phyloP scores from a whole-genome alignment of 1,140 invertebrate species.

The Euschistus heros region DNA sequence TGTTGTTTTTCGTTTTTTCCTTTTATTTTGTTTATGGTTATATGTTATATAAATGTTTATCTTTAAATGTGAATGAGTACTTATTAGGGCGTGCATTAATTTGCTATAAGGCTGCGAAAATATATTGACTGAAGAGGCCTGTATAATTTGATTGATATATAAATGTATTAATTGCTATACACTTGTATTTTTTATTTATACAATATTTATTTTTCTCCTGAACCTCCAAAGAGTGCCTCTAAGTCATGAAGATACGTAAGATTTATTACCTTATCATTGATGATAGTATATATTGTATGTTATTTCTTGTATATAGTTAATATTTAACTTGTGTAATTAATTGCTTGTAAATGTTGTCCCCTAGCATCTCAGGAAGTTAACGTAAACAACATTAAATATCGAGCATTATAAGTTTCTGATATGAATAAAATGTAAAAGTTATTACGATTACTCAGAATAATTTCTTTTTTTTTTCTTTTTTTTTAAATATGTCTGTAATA shows the following conservation, averaged over 20 bases:
- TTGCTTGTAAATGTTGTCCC: too few relatives aligned
- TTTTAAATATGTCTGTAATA: too few relatives aligned
- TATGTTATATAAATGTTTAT: background rate
- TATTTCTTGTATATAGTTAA: slow-evolving; percentile 12
- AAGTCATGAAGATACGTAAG: slow-evolving; percentile 23
- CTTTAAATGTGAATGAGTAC: background rate
- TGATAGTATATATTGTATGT: slow-evolving; percentile 4
- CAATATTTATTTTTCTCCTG: slow-evolving; percentile 10
- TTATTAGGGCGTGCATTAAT: background rate
- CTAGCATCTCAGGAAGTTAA: too few relatives aligned
- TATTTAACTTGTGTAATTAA: slow-evolving; percentile 2
- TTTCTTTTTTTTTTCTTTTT: too few relatives aligned
- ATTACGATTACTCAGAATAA: too few relatives aligned
- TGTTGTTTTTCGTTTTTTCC: background rate
- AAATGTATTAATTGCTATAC: background rate
- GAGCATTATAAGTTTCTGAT: too few relatives aligned
- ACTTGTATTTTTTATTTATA: slow-evolving; percentile 18
- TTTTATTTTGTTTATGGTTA: background rate
- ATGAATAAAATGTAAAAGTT: too few relatives aligned
- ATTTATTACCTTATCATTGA: slow-evolving; percentile 9
- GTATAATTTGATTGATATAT: slow-evolving; percentile 10
- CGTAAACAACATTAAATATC: too few relatives aligned
- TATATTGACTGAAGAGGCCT: slow-evolving; percentile 15
- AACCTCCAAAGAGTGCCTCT: slow-evolving; percentile 24
- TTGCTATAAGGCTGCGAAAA: background rate